Evolutionary conservation across 2,113 vertebrate genomes (phyloP).

Genomic region (Dromiciops gliroides): DNA sequence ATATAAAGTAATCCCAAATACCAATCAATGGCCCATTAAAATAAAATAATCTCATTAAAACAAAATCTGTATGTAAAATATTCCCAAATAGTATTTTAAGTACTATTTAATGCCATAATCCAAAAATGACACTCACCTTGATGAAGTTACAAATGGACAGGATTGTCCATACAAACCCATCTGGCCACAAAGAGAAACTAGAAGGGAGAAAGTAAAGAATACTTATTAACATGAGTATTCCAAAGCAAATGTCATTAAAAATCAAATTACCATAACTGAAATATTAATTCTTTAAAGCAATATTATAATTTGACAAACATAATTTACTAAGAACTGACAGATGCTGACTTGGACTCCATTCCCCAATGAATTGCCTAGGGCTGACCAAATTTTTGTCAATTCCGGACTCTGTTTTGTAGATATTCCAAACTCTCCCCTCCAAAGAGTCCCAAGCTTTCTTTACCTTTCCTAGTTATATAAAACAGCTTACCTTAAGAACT

Average conservation of each 20-base stretch:
- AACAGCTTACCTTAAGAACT: no score
- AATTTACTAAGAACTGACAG: no score
- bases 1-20: conserved; percentile 24
- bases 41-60: background rate
- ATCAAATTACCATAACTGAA: conserved; percentile 38
- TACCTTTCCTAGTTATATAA: no score
- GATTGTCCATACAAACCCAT: conserved; percentile 81
- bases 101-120: background rate
- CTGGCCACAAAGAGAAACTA: conserved; percentile 80
- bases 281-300: conserved; percentile 38
- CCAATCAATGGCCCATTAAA: background rate
- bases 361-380: no score
- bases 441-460: no score
- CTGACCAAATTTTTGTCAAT: no score
- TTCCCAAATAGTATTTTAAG: background rate
- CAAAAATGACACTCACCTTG: conserved; percentile 71
- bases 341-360: no score
- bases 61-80: background rate
- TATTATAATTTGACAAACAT: no score
- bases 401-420: no score
- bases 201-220: conserved; percentile 60
- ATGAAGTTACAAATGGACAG: conserved; percentile 81
- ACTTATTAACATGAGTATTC: conserved; percentile 52
- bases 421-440: no score
- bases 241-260: conserved; percentile 56